phyloP scores from a whole-genome alignment of 1,140 invertebrate species.

The Bicyclus anynana region DNA sequence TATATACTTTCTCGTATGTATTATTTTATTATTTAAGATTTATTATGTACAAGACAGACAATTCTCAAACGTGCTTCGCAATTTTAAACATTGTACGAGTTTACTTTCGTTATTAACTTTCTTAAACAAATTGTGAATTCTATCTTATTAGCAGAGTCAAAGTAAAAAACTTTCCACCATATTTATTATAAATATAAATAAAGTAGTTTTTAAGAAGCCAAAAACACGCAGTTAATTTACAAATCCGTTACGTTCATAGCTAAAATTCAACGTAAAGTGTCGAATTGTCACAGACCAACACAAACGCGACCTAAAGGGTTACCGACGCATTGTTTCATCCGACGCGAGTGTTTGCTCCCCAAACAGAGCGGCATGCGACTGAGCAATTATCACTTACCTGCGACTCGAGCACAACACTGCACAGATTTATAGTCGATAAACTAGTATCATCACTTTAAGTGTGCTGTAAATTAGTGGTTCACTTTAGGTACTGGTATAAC shows the following conservation, averaged over 20 bases:
- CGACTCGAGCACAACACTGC: constrained; percentile 69
- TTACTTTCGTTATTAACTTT: too few species aligned
- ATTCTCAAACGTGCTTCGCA: too few species aligned
- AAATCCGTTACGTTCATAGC: constrained; percentile 18
- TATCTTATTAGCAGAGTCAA: too few species aligned
- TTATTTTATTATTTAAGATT: too few species aligned
- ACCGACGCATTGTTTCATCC: constrained; percentile 54
- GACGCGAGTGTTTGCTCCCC: constrained; percentile 44
- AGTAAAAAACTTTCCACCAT: too few species aligned
- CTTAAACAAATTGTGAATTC: too few species aligned
- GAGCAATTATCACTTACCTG: constrained; percentile 75
- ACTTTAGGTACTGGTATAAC: too few species aligned
- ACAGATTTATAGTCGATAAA: constrained; percentile 73
- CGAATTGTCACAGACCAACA: constrained; percentile 50
- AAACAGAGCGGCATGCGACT: constrained; percentile 52
- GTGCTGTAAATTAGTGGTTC: constrained; percentile 64
- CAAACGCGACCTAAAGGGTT: constrained; percentile 50
- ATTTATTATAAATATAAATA: too few species aligned
- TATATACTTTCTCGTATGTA: too few species aligned
- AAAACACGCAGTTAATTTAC: background rate
- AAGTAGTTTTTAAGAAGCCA: background rate
- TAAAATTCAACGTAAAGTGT: constrained; percentile 53
- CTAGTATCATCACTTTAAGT: constrained; percentile 73
- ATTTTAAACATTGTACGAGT: too few species aligned
- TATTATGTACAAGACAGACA: too few species aligned